Evolutionary conservation across 2,888 invertebrate genomes (phyloP), one percentile per base, ranked within the genome.

Genomic region (Euzophera pinguis): DNA sequence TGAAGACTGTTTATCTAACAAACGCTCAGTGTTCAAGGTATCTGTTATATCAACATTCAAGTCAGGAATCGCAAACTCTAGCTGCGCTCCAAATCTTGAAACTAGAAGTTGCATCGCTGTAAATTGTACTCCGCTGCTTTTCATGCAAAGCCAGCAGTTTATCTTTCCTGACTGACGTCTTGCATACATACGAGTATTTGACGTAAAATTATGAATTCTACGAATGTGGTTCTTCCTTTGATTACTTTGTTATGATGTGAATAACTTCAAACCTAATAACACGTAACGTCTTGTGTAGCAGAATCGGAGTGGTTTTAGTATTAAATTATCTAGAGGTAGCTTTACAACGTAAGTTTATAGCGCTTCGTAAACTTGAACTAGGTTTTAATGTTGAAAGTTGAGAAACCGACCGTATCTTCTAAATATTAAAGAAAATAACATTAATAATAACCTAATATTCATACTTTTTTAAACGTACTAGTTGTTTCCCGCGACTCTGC

Each of bases 41-140:
- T 55, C 57, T 58, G 58, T 61, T 61, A 57, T 57, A 64, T 64
- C 57, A 60, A 54, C 61, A 65, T 65, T 65, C 62, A 61, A 63
- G 59, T 59, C 61, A 62, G 56, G 38, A 55, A 54, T 35, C 59
- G 56, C 65, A 64, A 61, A 55, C 60, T 54, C 59, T 42, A 56
- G 62, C 63, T 62, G 57, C 57, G 62, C 75, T 77, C 73, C 60
- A 60, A 59, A 62, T 57, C 58, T 51, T 59, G 58, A 62, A 56
- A 57, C 62, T 61, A 57, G 59, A 55, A 57, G 62, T 61, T 60
- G 58, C 57, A 58, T 56, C 53, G 68, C 64, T 71, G 71, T 75
- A 73, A 78, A 75, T 73, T 72, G 70, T 70, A 58, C 50, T 62
- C 60, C 64, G 63, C 68, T 65, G 63, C 64, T 66, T 67, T 66